Evolutionary conservation across 2,113 vertebrate genomes (phyloP).

Genomic region (Cololabis saira): DNA sequence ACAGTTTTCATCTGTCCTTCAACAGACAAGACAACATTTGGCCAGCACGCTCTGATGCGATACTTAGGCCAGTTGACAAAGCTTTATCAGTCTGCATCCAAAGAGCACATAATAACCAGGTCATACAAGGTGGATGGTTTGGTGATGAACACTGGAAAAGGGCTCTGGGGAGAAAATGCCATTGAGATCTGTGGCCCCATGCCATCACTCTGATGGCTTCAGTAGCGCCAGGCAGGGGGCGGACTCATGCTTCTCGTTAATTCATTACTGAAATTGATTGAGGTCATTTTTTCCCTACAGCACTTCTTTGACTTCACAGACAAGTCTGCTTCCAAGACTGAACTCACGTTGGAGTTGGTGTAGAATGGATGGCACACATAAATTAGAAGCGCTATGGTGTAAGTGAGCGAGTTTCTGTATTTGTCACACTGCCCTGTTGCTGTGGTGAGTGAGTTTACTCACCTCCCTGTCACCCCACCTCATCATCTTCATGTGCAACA

Average conservation of each 20-base stretch:
- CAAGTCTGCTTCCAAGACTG: neutral
- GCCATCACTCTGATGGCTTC: conserved; percentile 12
- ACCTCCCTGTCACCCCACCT: too few species aligned
- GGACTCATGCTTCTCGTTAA: conserved; percentile 3
- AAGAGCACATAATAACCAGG: conserved; percentile 45
- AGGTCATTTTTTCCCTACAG: conserved; percentile 5
- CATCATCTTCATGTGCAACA: too few species aligned
- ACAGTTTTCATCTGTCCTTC: conserved; percentile 68
- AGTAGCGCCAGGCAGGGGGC: neutral
- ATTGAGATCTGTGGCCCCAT: conserved; percentile 21
- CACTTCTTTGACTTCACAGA: neutral
- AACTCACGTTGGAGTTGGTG: too few species aligned
- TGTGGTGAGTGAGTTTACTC: too few species aligned
- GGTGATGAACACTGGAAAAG: conserved; percentile 7
- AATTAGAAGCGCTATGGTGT: too few species aligned
- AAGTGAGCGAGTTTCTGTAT: too few species aligned
- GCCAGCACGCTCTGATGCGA: conserved; percentile 46
- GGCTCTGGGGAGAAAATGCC: conserved; percentile 26
- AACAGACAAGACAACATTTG: conserved; percentile 59
- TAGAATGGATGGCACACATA: too few species aligned
- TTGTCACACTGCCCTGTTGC: too few species aligned
- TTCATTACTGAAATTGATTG: neutral
- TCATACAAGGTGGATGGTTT: conserved; percentile 49
- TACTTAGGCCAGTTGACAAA: conserved; percentile 63
- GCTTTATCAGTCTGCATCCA: conserved; percentile 45